Percentiles rank a stretch among this genome's conserved stretches.
These are phyloP conservation scores for Chaetoderma sp. DNA, from an alignment of 2,888 invertebrate species.

Conservation along the genomic window DNA sequence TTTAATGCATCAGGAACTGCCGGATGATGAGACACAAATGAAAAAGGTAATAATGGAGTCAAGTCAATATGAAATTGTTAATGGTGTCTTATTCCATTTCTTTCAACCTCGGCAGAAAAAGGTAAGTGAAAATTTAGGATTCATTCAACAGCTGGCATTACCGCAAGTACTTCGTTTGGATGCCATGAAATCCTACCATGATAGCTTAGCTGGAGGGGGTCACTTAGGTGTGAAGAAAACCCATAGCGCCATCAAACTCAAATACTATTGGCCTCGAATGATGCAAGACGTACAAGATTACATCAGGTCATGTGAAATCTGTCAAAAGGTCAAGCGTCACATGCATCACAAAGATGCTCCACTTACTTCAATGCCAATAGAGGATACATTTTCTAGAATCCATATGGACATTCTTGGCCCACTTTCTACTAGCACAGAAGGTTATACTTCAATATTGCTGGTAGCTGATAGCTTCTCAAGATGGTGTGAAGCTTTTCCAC, in stretches of 20 bases:
- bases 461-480: constrained; percentile 31
- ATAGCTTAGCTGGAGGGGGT: constrained; percentile 14
- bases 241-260: constrained; percentile 10
- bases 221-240: constrained; percentile 14
- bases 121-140: neutral
- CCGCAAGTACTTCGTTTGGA: constrained; percentile 9
- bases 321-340: constrained; percentile 18
- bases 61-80: constrained; percentile 1
- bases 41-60: neutral
- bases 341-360: constrained; percentile 1
- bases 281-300: constrained; percentile 22
- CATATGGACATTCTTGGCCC: constrained; percentile 36
- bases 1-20: neutral
- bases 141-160: constrained; percentile 18
- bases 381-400: constrained; percentile 5
- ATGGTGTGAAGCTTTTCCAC: constrained; percentile 36
- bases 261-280: constrained; percentile 19
- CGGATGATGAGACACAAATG: neutral
- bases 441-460: constrained; percentile 27
- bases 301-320: constrained; percentile 21
- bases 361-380: constrained; percentile 26
- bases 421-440: constrained; percentile 28
- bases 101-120: constrained; percentile 9
- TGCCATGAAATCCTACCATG: constrained; percentile 18
- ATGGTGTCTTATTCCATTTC: constrained; percentile 20